phyloP scores from a whole-genome alignment of 2,797 vertebrate species.

The Sebastolobus altivelis region DNA sequence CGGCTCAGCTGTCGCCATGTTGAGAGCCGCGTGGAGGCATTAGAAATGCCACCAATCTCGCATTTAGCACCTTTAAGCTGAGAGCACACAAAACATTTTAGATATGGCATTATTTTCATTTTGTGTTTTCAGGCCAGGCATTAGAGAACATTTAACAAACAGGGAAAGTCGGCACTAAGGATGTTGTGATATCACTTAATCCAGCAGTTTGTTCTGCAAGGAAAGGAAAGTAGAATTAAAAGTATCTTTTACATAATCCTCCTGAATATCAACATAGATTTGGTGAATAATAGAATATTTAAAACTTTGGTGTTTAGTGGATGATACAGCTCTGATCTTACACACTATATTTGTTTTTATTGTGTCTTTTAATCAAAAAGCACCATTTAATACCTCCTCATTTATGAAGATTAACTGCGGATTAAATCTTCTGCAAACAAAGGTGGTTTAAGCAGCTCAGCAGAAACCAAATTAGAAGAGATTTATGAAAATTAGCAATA shows the following conservation, averaged over 20 bases:
- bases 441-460: neutral
- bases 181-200: neutral
- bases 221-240: constrained; percentile 3
- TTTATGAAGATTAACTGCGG: neutral
- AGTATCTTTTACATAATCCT: constrained; percentile 8
- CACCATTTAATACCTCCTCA: neutral
- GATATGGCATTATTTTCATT: neutral
- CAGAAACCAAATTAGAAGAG: neutral
- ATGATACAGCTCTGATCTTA: neutral
- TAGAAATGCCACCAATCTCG: neutral
- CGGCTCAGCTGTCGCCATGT: neutral
- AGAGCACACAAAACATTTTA: neutral
- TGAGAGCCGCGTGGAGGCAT: neutral
- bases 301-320: neutral
- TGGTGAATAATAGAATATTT: neutral
- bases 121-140: neutral
- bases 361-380: neutral
- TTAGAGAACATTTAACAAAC: neutral
- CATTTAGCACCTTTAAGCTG: neutral
- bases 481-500: neutral
- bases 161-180: neutral
- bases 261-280: constrained; percentile 13
- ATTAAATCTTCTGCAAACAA: neutral
- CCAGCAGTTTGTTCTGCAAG: neutral
- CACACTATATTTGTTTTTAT: neutral